Evolutionary conservation across 2,888 invertebrate species (phyloP).

Genomic region (Caenorhabditis sinica): DNA sequence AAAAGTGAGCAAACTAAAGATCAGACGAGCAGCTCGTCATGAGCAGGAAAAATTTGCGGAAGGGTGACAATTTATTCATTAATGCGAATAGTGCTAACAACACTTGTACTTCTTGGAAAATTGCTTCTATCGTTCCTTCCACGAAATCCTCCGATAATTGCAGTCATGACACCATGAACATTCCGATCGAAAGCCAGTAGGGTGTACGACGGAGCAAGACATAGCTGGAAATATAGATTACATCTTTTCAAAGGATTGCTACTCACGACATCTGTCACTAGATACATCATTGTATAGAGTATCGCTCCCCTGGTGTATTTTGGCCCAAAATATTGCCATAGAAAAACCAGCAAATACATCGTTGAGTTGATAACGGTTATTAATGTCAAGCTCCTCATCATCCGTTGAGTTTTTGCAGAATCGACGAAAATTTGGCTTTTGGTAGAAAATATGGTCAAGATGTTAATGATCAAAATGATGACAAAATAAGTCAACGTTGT

Average conservation of each 20-base stretch:
- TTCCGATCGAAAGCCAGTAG: constrained; percentile 1
- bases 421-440: neutral
- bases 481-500: neutral
- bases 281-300: neutral
- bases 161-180: neutral
- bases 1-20: too few species aligned
- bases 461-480: constrained; percentile 1
- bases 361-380: constrained; percentile 14
- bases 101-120: neutral
- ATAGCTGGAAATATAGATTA: constrained; percentile 9
- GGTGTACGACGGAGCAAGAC: neutral
- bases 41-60: too few species aligned
- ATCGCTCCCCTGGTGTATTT: neutral
- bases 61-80: too few species aligned
- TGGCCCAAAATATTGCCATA: constrained; percentile 13
- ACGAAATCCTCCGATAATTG: neutral
- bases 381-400: constrained; percentile 14
- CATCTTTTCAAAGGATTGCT: too few species aligned
- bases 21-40: too few species aligned
- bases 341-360: neutral
- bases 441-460: neutral
- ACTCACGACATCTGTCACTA: constrained; percentile 8
- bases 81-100: neutral
- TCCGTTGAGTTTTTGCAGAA: neutral
- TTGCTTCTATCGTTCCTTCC: neutral